A percentile compares a stretch with the other conserved stretches of the same genome.
Conservation (phyloP, 2,797 vertebrate genomes). For the Tangara arthus region DNA sequence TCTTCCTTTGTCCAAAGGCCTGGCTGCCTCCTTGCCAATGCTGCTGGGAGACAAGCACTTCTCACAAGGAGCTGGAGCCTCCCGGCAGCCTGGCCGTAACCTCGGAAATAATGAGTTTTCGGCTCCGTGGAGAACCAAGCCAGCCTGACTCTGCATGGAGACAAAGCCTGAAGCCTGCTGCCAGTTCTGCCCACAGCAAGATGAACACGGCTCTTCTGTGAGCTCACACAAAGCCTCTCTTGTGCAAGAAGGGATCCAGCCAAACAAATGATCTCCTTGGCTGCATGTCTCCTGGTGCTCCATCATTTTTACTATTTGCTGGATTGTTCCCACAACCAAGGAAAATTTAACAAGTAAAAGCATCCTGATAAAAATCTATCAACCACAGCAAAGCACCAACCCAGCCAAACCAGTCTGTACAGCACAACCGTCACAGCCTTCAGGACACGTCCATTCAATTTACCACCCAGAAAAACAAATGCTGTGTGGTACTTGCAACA, state of each 20-base stretch:
- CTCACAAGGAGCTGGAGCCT: background rate
- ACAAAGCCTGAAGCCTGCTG: background rate
- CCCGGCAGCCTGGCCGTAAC: background rate
- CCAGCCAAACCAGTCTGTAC: background rate
- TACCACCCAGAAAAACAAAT: background rate
- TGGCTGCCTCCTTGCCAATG: background rate
- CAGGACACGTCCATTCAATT: background rate
- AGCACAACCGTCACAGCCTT: background rate
- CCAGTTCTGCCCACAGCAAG: background rate
- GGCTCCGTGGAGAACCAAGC: background rate
- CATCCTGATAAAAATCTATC: background rate
- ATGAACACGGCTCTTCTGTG: background rate
- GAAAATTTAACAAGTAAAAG: background rate
- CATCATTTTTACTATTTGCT: background rate
- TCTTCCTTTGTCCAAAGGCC: background rate
- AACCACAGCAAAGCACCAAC: background rate
- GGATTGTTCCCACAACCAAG: background rate
- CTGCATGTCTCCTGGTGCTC: background rate
- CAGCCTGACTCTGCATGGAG: background rate
- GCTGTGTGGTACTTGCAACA: background rate
- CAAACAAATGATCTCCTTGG: background rate
- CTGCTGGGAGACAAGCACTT: background rate
- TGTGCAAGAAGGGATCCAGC: background rate
- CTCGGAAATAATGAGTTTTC: background rate
- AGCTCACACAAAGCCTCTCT: slow-evolving; percentile 6